Conservation (phyloP, 1,140 invertebrate species). For the Triops longicaudatus region DNA sequence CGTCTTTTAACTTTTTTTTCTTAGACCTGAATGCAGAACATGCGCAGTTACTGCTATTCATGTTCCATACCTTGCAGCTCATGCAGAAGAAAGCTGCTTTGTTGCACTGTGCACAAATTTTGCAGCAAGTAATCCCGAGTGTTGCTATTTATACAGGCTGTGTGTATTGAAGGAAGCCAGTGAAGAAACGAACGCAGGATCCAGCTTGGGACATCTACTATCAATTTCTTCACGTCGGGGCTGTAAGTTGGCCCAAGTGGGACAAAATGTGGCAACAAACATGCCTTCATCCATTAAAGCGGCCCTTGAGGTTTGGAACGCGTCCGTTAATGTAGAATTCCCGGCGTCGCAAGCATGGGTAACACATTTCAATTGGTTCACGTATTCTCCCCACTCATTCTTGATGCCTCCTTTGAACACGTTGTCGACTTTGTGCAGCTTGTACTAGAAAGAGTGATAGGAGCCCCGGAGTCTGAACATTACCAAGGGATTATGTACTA, state of each 20-base stretch:
- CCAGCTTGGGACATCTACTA: slow-evolving; percentile 46
- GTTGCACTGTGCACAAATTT: slow-evolving; percentile 46
- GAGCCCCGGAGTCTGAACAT: no score
- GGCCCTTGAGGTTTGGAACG: slow-evolving; percentile 57
- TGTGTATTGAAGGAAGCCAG: slow-evolving; percentile 25
- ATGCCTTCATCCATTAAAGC: slow-evolving; percentile 50
- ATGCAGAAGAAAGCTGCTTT: slow-evolving; percentile 94
- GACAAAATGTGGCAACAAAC: slow-evolving; percentile 47
- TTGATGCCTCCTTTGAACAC: slow-evolving; percentile 64
- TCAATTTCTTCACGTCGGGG: slow-evolving; percentile 50
- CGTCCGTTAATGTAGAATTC: slow-evolving; percentile 44
- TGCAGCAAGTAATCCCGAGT: slow-evolving; percentile 34
- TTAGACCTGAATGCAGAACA: slow-evolving; percentile 92
- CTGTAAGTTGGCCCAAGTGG: slow-evolving; percentile 43
- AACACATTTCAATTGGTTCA: slow-evolving; percentile 42
- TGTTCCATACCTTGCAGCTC: slow-evolving; percentile 86
- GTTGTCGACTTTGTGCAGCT: no score
- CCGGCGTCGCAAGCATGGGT: slow-evolving; percentile 42
- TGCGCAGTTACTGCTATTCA: slow-evolving; percentile 80
- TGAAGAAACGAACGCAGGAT: slow-evolving; percentile 33
- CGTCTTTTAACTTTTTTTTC: slow-evolving; percentile 35
- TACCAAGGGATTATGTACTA: no score
- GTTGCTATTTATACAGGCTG: background rate
- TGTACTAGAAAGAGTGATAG: no score
- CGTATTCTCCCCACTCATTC: slow-evolving; percentile 59